Percentiles rank a stretch among this genome's conserved stretches.
Evolutionary conservation across 2,888 invertebrate species (phyloP).

Genomic region (Himalopsyche tibetana): DNA sequence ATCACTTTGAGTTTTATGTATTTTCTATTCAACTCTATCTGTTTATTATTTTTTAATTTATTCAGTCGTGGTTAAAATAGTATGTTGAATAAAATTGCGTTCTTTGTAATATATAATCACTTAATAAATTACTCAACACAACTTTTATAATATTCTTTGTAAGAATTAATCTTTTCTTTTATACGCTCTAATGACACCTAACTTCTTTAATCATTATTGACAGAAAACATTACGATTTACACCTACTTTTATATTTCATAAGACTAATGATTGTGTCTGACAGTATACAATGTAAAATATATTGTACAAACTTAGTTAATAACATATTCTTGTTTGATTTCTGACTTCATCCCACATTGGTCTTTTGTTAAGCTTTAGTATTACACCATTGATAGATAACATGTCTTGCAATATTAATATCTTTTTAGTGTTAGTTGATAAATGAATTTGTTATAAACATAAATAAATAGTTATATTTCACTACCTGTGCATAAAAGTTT

Average conservation of each 20-base stretch:
- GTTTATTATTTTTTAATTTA: too few species aligned
- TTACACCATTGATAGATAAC: not conserved
- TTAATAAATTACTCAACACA: not conserved
- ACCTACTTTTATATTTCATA: constrained; percentile 2
- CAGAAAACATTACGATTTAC: not conserved
- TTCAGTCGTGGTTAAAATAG: too few species aligned
- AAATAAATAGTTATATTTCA: too few species aligned
- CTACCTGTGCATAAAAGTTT: too few species aligned
- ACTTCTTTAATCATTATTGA: constrained; percentile 8
- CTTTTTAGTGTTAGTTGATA: too few species aligned
- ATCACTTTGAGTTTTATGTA: too few species aligned
- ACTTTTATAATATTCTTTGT: too few species aligned
- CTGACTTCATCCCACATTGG: constrained; percentile 1
- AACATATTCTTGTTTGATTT: not conserved
- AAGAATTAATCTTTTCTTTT: not conserved
- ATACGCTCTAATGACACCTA: not conserved
- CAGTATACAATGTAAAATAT: not conserved
- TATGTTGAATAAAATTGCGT: too few species aligned
- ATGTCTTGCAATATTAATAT: too few species aligned
- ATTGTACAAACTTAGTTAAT: not conserved
- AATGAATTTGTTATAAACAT: too few species aligned
- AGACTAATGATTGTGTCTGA: not conserved
- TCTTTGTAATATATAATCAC: not conserved
- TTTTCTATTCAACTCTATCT: too few species aligned
- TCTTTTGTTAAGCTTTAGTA: constrained; percentile 5